Evolutionary conservation across 1,140 invertebrate species (phyloP).

Genomic region (Popillia japonica): DNA sequence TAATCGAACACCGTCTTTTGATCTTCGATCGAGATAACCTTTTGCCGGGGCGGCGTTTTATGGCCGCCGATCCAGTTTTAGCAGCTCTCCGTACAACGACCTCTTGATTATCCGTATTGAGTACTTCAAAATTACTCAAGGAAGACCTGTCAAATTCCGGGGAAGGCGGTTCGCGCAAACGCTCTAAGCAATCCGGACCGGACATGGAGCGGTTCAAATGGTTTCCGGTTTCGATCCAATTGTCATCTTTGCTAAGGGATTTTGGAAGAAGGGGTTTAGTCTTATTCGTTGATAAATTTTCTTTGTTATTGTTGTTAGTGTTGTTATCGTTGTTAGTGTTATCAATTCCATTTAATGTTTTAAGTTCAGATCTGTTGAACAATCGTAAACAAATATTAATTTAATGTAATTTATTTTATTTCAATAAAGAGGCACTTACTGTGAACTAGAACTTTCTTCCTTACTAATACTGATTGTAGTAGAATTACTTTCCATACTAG

Average conservation of each 20-base stretch:
- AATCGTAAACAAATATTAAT: background rate
- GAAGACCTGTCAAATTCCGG: conserved; percentile 56
- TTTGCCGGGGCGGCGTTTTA: conserved; percentile 74
- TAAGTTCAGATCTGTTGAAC: conserved; percentile 4
- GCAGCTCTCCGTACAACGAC: conserved; percentile 58
- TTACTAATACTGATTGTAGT: background rate
- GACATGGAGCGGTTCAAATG: conserved; percentile 72
- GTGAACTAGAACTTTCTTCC: conserved; percentile 29
- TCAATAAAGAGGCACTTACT: conserved; percentile 23
- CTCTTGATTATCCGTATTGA: conserved; percentile 55
- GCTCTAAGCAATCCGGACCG: conserved; percentile 72
- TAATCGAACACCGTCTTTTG: conserved; percentile 83
- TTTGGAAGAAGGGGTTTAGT: conserved; percentile 40
- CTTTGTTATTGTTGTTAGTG: conserved; percentile 30
- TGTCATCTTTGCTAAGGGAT: conserved; percentile 56
- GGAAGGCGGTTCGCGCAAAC: conserved; percentile 53
- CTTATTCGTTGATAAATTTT: conserved; percentile 48
- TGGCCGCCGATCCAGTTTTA: conserved; percentile 72
- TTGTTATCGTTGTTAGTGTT: conserved; percentile 33
- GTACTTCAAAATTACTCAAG: conserved; percentile 54
- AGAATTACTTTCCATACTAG: conserved; percentile 34
- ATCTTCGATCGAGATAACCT: conserved; percentile 73
- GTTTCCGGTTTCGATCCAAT: conserved; percentile 64
- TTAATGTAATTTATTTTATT: background rate
- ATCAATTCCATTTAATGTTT: conserved; percentile 7